Conservation (phyloP, 1,140 invertebrate species). For the Dufourea novaeangliae region DNA sequence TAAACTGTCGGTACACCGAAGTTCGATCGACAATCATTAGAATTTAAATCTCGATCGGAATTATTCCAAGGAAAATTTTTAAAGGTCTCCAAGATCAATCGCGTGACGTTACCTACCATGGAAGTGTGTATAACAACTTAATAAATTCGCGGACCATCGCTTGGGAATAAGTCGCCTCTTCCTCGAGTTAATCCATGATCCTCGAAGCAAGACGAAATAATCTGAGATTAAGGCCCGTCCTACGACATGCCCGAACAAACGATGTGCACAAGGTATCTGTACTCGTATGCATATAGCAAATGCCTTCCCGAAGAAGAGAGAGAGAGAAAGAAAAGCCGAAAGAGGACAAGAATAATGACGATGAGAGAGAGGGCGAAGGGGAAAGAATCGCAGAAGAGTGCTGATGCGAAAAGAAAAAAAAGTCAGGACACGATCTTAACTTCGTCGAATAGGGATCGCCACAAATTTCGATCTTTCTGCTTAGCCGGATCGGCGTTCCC, state of each 20-base stretch:
- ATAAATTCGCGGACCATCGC: constrained; percentile 21
- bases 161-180: constrained; percentile 61
- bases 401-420: constrained; percentile 22
- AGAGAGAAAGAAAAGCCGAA: not conserved
- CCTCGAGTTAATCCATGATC: constrained; percentile 78
- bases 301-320: not conserved
- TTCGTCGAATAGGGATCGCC: constrained; percentile 67
- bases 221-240: constrained; percentile 78
- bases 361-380: not conserved
- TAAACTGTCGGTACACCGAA: too few species aligned
- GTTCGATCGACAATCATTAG: too few species aligned
- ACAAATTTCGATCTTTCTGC: constrained; percentile 76
- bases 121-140: not conserved
- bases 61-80: not conserved
- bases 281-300: not conserved
- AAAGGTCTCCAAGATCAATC: not conserved
- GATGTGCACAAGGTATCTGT: not conserved
- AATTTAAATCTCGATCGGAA: too few species aligned
- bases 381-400: constrained; percentile 1
- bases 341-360: not conserved
- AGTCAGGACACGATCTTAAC: constrained; percentile 73
- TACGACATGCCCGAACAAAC: constrained; percentile 51
- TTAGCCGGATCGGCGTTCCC: constrained; percentile 63
- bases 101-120: not conserved
- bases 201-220: constrained; percentile 75